phyloP scores from a whole-genome alignment of 2,797 vertebrate genomes.

The Synaphobranchus kaupii region DNA sequence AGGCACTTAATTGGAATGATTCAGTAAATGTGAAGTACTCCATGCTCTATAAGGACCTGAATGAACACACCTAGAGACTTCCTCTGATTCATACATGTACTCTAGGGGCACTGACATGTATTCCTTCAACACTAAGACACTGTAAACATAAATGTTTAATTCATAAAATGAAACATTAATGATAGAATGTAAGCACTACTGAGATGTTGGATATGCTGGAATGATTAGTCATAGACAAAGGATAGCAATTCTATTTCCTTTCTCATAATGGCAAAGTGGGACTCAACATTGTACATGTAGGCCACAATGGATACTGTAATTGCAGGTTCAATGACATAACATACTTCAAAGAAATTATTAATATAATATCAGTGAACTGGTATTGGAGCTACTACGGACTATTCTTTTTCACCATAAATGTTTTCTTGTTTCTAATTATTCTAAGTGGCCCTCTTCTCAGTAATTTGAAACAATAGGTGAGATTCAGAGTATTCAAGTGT shows the following conservation, averaged over 20 bases:
- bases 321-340: not conserved
- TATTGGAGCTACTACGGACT: not conserved
- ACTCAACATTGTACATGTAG: not conserved
- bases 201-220: not conserved
- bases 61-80: too few species aligned
- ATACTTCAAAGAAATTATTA: not conserved
- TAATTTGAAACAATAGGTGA: too few species aligned
- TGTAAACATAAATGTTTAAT: not conserved
- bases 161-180: not conserved
- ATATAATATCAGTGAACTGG: not conserved
- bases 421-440: not conserved
- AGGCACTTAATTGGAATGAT: constrained; percentile 10
- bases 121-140: not conserved
- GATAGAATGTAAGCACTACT: not conserved
- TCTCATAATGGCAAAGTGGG: not conserved
- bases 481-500: too few species aligned
- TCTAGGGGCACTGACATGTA: not conserved
- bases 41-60: not conserved
- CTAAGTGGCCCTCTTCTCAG: too few species aligned
- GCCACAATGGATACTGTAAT: not conserved
- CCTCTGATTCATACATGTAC: not conserved
- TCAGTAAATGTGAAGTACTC: not conserved
- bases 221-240: not conserved
- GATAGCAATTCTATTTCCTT: not conserved
- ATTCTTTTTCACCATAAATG: not conserved